phyloP scores from a whole-genome alignment of 2,797 vertebrate genomes.

The Micrastur ruficollis region DNA sequence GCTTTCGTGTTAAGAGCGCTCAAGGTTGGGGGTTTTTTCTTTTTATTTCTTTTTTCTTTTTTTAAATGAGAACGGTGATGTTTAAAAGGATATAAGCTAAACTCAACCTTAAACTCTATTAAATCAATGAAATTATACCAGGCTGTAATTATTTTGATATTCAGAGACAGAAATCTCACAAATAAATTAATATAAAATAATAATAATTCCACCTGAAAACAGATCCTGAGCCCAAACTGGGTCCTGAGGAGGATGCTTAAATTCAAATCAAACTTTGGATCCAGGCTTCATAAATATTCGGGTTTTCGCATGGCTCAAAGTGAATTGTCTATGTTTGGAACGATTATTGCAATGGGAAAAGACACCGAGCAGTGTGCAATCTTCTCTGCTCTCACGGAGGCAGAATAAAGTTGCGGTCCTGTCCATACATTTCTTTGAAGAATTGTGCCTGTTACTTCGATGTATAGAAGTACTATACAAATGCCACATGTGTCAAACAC shows the following conservation, averaged over 20 bases:
- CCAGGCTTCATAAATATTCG: neutral
- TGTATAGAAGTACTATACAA: neutral
- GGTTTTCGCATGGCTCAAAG: neutral
- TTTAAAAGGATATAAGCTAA: neutral
- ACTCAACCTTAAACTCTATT: neutral
- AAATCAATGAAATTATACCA: neutral
- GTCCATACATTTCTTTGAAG: neutral
- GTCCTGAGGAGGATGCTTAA: neutral
- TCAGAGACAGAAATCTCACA: neutral
- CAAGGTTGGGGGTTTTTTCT: neutral
- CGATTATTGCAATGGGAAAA: neutral
- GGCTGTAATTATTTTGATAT: neutral
- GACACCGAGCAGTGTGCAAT: neutral
- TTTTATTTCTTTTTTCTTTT: too few relatives aligned
- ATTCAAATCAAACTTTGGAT: neutral
- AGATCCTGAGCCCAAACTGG: neutral
- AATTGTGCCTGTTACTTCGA: neutral
- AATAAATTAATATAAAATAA: neutral
- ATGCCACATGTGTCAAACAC: neutral
- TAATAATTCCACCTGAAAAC: neutral
- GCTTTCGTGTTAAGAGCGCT: neutral
- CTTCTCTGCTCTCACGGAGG: neutral
- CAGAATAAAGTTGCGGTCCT: neutral
- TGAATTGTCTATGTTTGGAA: neutral
- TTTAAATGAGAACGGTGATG: neutral